These are phyloP conservation scores for Pterois miles DNA, from an alignment of 2,797 vertebrate species.

Conservation along the genomic window DNA sequence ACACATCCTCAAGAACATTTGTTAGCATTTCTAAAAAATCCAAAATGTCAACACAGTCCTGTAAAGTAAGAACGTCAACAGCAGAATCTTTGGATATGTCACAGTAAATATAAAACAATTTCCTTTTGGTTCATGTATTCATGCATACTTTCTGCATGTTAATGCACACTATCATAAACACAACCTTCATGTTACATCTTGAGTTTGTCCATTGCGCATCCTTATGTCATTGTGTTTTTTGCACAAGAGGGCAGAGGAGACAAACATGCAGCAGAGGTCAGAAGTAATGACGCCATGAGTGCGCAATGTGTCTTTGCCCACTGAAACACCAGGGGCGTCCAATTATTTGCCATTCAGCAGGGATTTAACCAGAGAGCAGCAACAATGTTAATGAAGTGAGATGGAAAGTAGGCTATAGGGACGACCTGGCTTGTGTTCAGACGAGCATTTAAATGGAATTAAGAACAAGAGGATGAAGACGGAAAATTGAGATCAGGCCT, in stretches of 20 bases:
- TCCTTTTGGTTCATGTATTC: not conserved
- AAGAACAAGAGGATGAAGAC: constrained; percentile 73
- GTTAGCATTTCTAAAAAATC: constrained; percentile 3
- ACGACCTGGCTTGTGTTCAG: constrained; percentile 68
- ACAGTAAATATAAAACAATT: not conserved
- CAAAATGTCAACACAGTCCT: not conserved
- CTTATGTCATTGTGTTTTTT: not conserved
- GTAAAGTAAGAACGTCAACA: not conserved
- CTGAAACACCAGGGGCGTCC: constrained; percentile 31
- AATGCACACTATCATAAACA: not conserved
- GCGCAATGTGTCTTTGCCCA: not conserved
- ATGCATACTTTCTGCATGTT: not conserved
- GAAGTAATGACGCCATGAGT: constrained; percentile 16
- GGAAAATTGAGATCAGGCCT: constrained; percentile 62
- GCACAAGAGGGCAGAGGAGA: not conserved
- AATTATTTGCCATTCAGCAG: constrained; percentile 60
- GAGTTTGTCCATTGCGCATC: not conserved
- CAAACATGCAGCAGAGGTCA: constrained; percentile 33
- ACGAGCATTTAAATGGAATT: constrained; percentile 74
- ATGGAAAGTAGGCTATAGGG: constrained; percentile 68
- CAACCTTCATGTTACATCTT: not conserved
- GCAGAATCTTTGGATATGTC: not conserved
- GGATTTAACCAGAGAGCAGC: constrained; percentile 57
- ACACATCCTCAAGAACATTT: not conserved
- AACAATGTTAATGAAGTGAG: constrained; percentile 64